Percentiles rank a stretch among this genome's conserved stretches.
These are phyloP conservation scores for Tautogolabrus adspersus DNA, from an alignment of 2,113 vertebrate genomes.

Conservation along the genomic window DNA sequence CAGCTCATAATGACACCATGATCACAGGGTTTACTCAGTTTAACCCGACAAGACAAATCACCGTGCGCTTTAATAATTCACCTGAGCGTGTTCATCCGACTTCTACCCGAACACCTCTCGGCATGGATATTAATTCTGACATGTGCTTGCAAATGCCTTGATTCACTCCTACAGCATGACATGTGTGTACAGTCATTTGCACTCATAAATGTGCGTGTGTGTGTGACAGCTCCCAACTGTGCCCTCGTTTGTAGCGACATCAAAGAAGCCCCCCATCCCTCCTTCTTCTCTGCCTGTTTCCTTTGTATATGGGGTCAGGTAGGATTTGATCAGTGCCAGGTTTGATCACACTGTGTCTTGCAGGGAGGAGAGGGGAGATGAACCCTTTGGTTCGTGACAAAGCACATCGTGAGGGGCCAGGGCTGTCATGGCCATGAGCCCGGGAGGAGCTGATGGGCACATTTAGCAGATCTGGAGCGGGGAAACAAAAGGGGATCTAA, in stretches of 20 bases:
- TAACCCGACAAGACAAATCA: slow-evolving; percentile 79
- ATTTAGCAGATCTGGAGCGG: slow-evolving; percentile 65
- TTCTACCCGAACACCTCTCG: slow-evolving; percentile 42
- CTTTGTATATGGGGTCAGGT: slow-evolving; percentile 76
- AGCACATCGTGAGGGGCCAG: slow-evolving; percentile 55
- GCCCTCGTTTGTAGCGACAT: slow-evolving; percentile 83
- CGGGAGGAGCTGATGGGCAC: slow-evolving; percentile 68
- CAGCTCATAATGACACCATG: slow-evolving; percentile 67
- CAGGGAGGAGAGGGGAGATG: slow-evolving; percentile 58
- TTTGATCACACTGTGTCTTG: slow-evolving; percentile 81
- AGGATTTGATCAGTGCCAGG: slow-evolving; percentile 83
- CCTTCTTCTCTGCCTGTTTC: slow-evolving; percentile 54
- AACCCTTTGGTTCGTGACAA: slow-evolving; percentile 81
- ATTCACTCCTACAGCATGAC: slow-evolving; percentile 59
- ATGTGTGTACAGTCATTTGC: slow-evolving; percentile 53
- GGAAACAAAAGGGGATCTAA: slow-evolving; percentile 73
- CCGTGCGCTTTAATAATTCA: slow-evolving; percentile 73
- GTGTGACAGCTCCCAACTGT: slow-evolving; percentile 75
- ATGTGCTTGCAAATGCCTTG: slow-evolving; percentile 61
- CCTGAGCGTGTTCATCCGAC: slow-evolving; percentile 65
- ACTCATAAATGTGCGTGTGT: slow-evolving; percentile 47
- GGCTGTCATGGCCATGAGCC: slow-evolving; percentile 77
- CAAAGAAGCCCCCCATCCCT: slow-evolving; percentile 68
- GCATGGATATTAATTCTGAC: slow-evolving; percentile 68
- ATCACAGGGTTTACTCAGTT: slow-evolving; percentile 74